Evolutionary conservation across 2,888 invertebrate species (phyloP), one percentile per base, ranked within the genome.

Genomic region (Tryphoninae sp.): DNA sequence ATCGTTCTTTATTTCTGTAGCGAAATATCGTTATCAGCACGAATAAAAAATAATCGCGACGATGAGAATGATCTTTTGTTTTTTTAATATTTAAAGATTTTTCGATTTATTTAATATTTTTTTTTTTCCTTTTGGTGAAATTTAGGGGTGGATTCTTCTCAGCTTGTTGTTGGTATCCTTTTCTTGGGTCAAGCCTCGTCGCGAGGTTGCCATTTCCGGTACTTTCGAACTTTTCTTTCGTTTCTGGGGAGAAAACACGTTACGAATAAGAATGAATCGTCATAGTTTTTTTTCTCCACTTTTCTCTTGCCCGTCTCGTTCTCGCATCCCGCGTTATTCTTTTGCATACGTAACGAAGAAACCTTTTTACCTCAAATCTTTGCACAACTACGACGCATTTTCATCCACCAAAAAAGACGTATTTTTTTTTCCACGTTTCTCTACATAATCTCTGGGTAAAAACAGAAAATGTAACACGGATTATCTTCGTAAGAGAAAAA

Each of bases 301-400:
- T 61, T 73, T 40, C 58, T 11, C 58, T 11, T 53, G 23, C 53
- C 16, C 58, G 26, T 42, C 69, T 8, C 11, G 33, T 19, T 61
- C 3, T n/a, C 19, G 26, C 42, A 16, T 6, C 51, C 26, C 53
- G 9, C 61, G 33, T 9, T 22, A 58, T 49, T 68, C 78, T 73
- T 79, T 79, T 79, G 62, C 79, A 79, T 79, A 73, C 73, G 55
- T 79, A 79, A 74, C 62, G 79, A 79, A 74, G 79, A 68, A 61
- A 49, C 51, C 45, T 16, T 53, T 79, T 68, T 55, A 33, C 16
- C 74, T 64, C 61, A 74, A 74, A 79, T 74, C 74, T 74, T 78
- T 73, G 23, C 61, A 23, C 40, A 19, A 58, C 40, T 13, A 16
- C 22, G 33, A 42, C 40, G 16, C 40, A 8, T 26, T 55, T 55